Evolutionary conservation across 2,797 vertebrate genomes (phyloP), one percentile per base, ranked within the genome.

Genomic region (Xenops minutus): DNA sequence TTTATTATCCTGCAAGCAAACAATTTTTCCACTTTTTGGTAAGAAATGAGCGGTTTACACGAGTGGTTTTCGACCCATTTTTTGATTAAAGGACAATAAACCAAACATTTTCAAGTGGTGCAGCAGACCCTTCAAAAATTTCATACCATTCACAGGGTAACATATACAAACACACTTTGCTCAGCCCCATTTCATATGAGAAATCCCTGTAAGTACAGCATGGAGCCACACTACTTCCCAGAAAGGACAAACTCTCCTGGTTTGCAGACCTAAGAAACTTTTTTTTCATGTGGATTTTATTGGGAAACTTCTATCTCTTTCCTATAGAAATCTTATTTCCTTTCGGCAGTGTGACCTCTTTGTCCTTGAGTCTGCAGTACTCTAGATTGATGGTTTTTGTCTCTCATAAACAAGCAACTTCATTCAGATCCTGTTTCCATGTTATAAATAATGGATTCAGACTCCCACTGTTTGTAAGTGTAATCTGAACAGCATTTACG

Each of bases 1-100:
- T 78, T 93, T 95, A 90, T 95, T 95, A 74, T 67, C 59, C 48
- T 74, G 63, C 63, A 77, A 78, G 43, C 69, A 86, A 84, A 72
- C 30, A 85, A 79, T 87, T 82, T 82, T 20, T 26, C 61, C 46
- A 44, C 9, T 51, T 88, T 85, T 75, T 76, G 18, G 56, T 73
- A 82, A 79, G 62, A 92, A 84, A 72, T 12, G 6, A 80, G n/a
- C n/a, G 59, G 56, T 67, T 89, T 68, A 69, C 48, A 52, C 1
- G 11, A 76, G 30, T 12, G 7, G 12, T 66, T 96, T 85, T 87
- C 32, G 73, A 37, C 12, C 29, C 0, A 6, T 77, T 37, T 85
- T 90, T 64, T 67, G 10, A 54, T 89, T 69, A 52, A 78, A 54
- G 39, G 30, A 29, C 3, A 9, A 58, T 30, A 76, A 74, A 63